phyloP scores from a whole-genome alignment of 1,140 invertebrate species.

The Magallana gigas region DNA sequence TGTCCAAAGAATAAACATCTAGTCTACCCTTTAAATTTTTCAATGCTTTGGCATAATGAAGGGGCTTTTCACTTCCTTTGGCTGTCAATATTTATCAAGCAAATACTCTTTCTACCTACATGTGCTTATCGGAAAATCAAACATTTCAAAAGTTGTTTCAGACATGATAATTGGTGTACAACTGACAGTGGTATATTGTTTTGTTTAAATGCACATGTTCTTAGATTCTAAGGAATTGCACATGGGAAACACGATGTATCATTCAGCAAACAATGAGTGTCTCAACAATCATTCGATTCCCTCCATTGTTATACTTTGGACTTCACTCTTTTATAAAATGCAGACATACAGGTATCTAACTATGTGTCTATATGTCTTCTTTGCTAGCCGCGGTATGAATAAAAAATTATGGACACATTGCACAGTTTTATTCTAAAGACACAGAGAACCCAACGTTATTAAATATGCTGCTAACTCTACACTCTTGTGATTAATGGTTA shows the following conservation, averaged over 20 bases:
- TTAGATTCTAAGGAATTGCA: background rate
- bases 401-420: no score
- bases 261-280: slow-evolving; percentile 6
- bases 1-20: background rate
- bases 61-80: background rate
- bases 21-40: slow-evolving; percentile 28
- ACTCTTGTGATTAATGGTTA: background rate
- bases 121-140: slow-evolving; percentile 1
- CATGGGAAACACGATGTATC: background rate
- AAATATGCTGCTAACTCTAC: background rate
- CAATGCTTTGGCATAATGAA: background rate
- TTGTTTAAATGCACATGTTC: background rate
- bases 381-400: no score
- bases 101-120: background rate
- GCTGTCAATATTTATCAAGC: background rate
- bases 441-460: no score
- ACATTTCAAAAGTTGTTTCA: slow-evolving; percentile 2
- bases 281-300: no score
- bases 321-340: no score
- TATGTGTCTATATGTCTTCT: no score
- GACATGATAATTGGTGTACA: slow-evolving; percentile 3
- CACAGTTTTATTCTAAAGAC: no score
- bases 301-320: no score
- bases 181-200: background rate
- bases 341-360: no score